phyloP scores from a whole-genome alignment of 2,113 vertebrate species.

The Pangasianodon gigas region DNA sequence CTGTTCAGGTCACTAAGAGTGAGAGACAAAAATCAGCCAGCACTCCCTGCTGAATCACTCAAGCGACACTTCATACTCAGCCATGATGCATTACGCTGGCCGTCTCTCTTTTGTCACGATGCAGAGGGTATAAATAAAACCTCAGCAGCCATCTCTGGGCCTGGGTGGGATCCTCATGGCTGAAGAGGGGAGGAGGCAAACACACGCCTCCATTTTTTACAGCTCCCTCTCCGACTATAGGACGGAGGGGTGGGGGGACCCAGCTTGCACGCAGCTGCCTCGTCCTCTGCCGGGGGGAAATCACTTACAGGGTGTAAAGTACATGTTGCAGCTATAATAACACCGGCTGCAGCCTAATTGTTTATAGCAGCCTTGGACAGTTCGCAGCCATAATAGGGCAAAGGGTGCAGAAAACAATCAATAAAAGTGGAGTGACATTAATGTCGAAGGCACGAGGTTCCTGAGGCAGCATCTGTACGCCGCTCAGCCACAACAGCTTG shows the following conservation, averaged over 20 bases:
- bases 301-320: slow-evolving; percentile 48
- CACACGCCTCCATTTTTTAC: slow-evolving; percentile 37
- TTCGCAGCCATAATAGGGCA: slow-evolving; percentile 54
- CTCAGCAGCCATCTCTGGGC: slow-evolving; percentile 18
- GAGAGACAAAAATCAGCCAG: slow-evolving; percentile 7
- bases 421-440: slow-evolving; percentile 62
- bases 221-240: slow-evolving; percentile 15
- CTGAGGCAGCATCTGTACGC: slow-evolving; percentile 43
- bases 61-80: slow-evolving; percentile 10
- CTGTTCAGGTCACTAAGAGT: slow-evolving; percentile 16
- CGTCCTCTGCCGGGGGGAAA: slow-evolving; percentile 12
- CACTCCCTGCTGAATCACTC: slow-evolving; percentile 11
- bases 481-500: slow-evolving; percentile 27
- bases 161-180: slow-evolving; percentile 1
- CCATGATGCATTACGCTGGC: neutral
- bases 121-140: slow-evolving; percentile 40
- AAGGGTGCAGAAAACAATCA: slow-evolving; percentile 61
- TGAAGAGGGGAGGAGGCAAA: slow-evolving; percentile 26
- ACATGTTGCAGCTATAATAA: slow-evolving; percentile 59
- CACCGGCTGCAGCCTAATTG: slow-evolving; percentile 57
- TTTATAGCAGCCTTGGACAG: slow-evolving; percentile 55
- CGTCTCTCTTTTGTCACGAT: slow-evolving; percentile 14
- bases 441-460: slow-evolving; percentile 48
- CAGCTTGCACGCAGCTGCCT: slow-evolving; percentile 24
- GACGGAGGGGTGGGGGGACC: neutral